phyloP scores from a whole-genome alignment of 2,888 invertebrate genomes.

The Thymelicus sylvestris region DNA sequence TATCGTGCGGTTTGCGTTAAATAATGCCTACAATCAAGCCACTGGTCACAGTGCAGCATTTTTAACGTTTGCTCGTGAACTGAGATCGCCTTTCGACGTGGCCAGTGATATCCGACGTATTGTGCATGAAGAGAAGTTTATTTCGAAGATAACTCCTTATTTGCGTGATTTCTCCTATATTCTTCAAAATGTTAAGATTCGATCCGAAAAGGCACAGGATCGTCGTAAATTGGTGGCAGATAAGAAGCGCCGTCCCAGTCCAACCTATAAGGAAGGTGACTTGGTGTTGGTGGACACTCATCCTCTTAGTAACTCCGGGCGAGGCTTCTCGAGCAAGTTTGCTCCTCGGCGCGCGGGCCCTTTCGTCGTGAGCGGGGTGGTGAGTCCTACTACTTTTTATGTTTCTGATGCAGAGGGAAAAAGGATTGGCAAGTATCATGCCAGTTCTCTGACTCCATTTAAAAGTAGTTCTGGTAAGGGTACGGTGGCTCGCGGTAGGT shows the following conservation, averaged over 20 bases:
- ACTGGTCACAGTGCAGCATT: constrained; percentile 46
- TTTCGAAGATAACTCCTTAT: constrained; percentile 41
- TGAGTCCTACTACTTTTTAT: constrained; percentile 33
- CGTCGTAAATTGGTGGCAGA: constrained; percentile 38
- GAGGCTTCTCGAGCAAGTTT: constrained; percentile 46
- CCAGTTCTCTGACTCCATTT: constrained; percentile 5
- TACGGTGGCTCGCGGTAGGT: not conserved
- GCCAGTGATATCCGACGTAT: constrained; percentile 36
- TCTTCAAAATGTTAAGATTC: constrained; percentile 9
- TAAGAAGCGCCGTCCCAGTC: constrained; percentile 28
- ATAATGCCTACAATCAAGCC: constrained; percentile 39
- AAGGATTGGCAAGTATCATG: constrained; percentile 17
- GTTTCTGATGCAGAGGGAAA: not conserved
- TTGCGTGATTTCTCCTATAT: constrained; percentile 26
- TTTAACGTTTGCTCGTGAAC: constrained; percentile 48
- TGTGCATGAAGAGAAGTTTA: constrained; percentile 38
- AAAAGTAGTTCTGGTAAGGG: not conserved
- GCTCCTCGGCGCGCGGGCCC: constrained; percentile 52
- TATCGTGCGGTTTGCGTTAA: constrained; percentile 47
- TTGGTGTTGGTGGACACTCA: constrained; percentile 38
- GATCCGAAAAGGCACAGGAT: constrained; percentile 36
- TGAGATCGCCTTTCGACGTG: constrained; percentile 43
- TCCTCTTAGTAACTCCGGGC: constrained; percentile 34
- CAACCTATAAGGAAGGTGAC: constrained; percentile 38
- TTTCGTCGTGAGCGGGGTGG: constrained; percentile 38